Conservation (phyloP, 2,797 vertebrate genomes). For the Anguilla megastoma region DNA sequence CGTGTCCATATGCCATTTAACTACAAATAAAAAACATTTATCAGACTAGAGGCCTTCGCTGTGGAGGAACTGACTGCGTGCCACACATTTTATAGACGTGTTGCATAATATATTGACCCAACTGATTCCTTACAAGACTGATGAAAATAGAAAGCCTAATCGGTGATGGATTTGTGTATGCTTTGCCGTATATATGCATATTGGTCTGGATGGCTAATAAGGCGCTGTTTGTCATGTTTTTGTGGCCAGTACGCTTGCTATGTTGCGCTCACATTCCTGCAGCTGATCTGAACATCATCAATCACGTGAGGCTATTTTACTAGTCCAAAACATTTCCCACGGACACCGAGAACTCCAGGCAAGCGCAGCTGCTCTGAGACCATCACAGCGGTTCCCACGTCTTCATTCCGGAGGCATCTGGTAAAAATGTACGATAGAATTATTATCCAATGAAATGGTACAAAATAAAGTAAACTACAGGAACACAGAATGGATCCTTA, state of each 20-base stretch:
- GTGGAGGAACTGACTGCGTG: background rate
- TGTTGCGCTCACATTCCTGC: background rate
- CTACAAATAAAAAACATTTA: background rate
- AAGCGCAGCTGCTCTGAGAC: background rate
- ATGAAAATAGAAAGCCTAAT: background rate
- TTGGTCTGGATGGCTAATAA: background rate
- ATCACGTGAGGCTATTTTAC: background rate
- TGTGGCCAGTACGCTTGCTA: background rate
- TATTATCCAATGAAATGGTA: background rate
- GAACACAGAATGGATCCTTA: no score
- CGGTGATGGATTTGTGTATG: background rate
- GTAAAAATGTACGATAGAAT: background rate
- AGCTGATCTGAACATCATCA: background rate
- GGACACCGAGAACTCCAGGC: background rate
- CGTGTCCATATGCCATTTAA: constrained; percentile 35
- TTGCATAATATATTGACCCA: background rate
- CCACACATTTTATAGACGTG: background rate
- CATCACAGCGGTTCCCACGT: background rate
- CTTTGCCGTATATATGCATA: background rate
- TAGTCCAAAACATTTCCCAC: background rate
- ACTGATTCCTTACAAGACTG: background rate
- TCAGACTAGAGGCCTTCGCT: background rate
- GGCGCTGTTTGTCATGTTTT: background rate
- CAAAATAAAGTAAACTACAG: no score
- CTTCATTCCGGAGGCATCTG: background rate